A percentile compares a stretch with the other conserved stretches of the same genome.
Conservation (phyloP, 2,888 invertebrate genomes). For the Sycophila texana region DNA sequence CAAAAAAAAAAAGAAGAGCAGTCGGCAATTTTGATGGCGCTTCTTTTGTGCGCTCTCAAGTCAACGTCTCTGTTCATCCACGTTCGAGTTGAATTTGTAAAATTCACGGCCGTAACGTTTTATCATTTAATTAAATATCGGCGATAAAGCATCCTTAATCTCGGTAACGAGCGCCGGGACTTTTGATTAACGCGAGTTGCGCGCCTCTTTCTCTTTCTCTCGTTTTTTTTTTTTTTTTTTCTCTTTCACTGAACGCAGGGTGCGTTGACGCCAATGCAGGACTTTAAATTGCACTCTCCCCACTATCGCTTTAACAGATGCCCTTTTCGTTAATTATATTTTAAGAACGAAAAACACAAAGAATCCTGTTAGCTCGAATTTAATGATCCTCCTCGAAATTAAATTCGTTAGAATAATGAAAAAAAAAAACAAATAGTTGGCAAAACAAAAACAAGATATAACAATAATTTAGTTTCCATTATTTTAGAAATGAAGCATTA, state of each 20-base stretch:
- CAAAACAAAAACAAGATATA: background rate
- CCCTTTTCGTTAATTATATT: conserved; percentile 57
- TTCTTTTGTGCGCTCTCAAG: conserved; percentile 48
- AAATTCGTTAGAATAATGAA: conserved; percentile 25
- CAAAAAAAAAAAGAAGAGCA: conserved; percentile 40
- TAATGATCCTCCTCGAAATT: conserved; percentile 53
- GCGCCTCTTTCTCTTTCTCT: conserved; percentile 47
- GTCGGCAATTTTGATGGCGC: conserved; percentile 40
- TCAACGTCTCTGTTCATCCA: conserved; percentile 45
- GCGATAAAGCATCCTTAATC: conserved; percentile 67
- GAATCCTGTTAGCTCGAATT: conserved; percentile 39
- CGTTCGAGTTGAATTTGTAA: conserved; percentile 62
- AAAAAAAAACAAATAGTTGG: conserved; percentile 16
- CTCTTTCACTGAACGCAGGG: conserved; percentile 32
- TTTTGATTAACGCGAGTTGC: conserved; percentile 62
- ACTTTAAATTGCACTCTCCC: conserved; percentile 55
- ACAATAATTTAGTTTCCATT: no score
- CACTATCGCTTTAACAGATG: conserved; percentile 55
- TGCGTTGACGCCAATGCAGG: conserved; percentile 57
- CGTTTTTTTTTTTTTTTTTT: conserved; percentile 32
- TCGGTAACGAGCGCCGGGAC: conserved; percentile 64
- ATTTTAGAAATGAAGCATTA: no score
- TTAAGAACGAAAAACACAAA: conserved; percentile 42
- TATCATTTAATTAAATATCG: conserved; percentile 69
- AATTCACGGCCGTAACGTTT: conserved; percentile 62